Base-by-base conservation (phyloP, 2,797 vertebrate species). In the Coranthus polyacanthus region DNA sequence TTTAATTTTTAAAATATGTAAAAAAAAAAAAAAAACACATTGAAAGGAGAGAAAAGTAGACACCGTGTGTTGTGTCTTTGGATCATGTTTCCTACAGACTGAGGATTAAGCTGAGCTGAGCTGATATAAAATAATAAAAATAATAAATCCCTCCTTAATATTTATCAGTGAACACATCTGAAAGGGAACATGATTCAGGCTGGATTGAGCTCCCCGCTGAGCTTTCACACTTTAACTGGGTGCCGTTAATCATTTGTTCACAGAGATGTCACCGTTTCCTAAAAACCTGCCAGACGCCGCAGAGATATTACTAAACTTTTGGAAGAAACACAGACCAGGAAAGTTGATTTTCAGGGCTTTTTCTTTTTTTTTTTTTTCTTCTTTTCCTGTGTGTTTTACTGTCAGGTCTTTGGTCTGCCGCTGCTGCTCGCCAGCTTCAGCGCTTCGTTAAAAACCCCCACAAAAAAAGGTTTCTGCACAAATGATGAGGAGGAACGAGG, bases 231-330 rank as follows among this genome's bases (percentile, higher is more conserved):
- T 49, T 71, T 54, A 52, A 62, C 58, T 20, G 57, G 55, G 3
- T 62, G 62, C 45, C 53, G 75, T 85, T 80, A 67, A 78, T 82
- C 70, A 75, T 72, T 54, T 55, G 34, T 59, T 77, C 75, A 59
- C 46, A 12, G 51, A 57, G 57, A 41, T 66, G 61, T 64, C 58
- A 58, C 49, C 37, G 26, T 36, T 69, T 55, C 8, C 12, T 11
- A 50, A 4, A 45, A 64, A 60, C 0, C 10, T 49, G 58, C 51
- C 51, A 66, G 70, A 46, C 29, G 8, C 24, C 62, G 55, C 51
- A 0, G 13, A 62, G 59, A 66, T 6, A 34, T 13, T 8, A 45
- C 54, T 26, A 6, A 69, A 75, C 45, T 74, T 68, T 52, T 20
- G n/a, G 17, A 16, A 16, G 18, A 55, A 41, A 21, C n/a, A n/a